Percentiles rank a stretch among this genome's conserved stretches.
phyloP scores from a whole-genome alignment of 2,888 invertebrate genomes.

The Sialis fuliginosa region DNA sequence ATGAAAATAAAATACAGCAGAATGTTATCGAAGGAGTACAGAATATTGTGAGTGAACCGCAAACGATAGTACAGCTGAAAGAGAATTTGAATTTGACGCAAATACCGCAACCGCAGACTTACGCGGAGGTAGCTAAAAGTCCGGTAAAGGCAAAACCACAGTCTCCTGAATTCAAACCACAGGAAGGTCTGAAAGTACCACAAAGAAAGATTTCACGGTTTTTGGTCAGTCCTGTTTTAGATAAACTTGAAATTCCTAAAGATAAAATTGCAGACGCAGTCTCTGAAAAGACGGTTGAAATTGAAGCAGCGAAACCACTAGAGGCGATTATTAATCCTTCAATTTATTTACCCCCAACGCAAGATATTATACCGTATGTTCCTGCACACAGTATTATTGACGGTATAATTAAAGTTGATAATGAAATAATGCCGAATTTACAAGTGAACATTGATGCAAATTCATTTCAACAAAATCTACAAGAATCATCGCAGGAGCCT shows the following conservation, averaged over 20 bases:
- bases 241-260: conserved; percentile 28
- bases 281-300: background rate
- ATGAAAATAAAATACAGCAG: background rate
- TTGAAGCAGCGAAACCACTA: background rate
- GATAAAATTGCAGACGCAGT: conserved; percentile 11
- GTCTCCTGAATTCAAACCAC: conserved; percentile 9
- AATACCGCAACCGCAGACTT: conserved; percentile 1
- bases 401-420: no score
- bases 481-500: background rate
- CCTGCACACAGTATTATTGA: no score
- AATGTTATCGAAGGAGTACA: background rate
- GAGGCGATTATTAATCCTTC: background rate
- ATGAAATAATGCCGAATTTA: background rate
- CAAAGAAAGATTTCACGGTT: conserved; percentile 64
- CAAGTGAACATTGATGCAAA: background rate
- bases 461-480: background rate
- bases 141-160: conserved; percentile 3
- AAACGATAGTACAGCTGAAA: background rate
- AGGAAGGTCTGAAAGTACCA: conserved; percentile 21
- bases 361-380: conserved; percentile 13
- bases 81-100: background rate
- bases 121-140: conserved; percentile 6
- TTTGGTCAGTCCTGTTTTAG: conserved; percentile 63
- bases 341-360: conserved; percentile 14
- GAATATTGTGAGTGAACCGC: background rate